Conservation (phyloP, 2,113 vertebrate species). For the Tyto alba region DNA sequence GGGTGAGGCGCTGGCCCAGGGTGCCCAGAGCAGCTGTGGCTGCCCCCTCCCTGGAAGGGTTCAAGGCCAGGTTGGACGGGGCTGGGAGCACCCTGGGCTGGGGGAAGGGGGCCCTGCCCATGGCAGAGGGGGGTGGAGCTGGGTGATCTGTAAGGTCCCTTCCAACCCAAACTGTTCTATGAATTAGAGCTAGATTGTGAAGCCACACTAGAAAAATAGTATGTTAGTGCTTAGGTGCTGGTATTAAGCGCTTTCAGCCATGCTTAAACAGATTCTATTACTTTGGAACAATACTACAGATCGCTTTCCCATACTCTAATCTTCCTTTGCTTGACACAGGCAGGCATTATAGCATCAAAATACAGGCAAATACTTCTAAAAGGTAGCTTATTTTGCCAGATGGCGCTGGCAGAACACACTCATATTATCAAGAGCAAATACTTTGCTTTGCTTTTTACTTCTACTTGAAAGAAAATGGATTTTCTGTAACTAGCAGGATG, state of each 20-base stretch:
- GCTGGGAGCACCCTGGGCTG: no score
- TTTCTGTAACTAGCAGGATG: not conserved
- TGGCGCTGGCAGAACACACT: not conserved
- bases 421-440: not conserved
- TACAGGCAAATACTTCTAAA: not conserved
- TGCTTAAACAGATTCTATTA: no score
- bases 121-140: no score
- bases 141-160: no score
- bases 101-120: no score
- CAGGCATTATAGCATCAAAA: not conserved
- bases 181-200: not conserved
- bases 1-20: no score
- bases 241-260: not conserved
- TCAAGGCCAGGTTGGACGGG: no score
- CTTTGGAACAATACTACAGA: not conserved
- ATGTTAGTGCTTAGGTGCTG: no score
- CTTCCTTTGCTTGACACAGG: not conserved
- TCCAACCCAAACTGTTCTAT: no score
- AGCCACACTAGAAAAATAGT: not conserved
- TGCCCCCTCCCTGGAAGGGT: no score
- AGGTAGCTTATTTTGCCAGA: not conserved
- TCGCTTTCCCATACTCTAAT: rapidly evolving
- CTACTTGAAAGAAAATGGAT: not conserved
- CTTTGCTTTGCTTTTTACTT: not conserved
- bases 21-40: no score